phyloP scores from a whole-genome alignment of 1,140 invertebrate genomes.

The Cephus cinctus region DNA sequence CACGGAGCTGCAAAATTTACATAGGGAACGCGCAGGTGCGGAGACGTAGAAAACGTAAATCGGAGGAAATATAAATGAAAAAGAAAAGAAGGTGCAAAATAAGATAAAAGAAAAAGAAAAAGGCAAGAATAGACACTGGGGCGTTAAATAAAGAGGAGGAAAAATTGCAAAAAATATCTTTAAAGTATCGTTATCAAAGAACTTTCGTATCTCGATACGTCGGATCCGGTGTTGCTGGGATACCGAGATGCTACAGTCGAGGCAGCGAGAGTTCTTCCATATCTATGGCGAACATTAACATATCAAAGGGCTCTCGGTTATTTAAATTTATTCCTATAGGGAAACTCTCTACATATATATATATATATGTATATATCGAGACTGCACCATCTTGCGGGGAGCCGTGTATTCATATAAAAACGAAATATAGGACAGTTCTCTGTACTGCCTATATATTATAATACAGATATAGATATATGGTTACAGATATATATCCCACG shows the following conservation, averaged over 20 bases:
- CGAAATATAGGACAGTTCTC: too few relatives aligned
- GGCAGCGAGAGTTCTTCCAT: too few relatives aligned
- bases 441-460: too few relatives aligned
- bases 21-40: too few relatives aligned
- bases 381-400: constrained; percentile 5
- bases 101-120: constrained; percentile 6
- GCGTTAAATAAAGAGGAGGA: not conserved
- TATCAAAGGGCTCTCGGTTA: constrained; percentile 44
- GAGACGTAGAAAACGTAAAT: too few relatives aligned
- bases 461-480: constrained; percentile 48
- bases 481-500: too few relatives aligned
- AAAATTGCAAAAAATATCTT: constrained; percentile 2
- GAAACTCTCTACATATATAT: too few relatives aligned
- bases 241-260: not conserved
- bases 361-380: too few relatives aligned
- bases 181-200: constrained; percentile 30
- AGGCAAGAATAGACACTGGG: constrained; percentile 2
- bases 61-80: too few relatives aligned
- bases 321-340: constrained; percentile 49
- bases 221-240: constrained; percentile 7
- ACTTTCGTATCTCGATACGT: constrained; percentile 18
- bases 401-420: too few relatives aligned
- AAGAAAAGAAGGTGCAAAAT: not conserved
- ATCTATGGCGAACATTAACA: constrained; percentile 37
- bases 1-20: too few relatives aligned